Percentiles rank a stretch among this genome's conserved stretches.
phyloP scores from a whole-genome alignment of 2,113 vertebrate genomes.

The Sus scrofa region DNA sequence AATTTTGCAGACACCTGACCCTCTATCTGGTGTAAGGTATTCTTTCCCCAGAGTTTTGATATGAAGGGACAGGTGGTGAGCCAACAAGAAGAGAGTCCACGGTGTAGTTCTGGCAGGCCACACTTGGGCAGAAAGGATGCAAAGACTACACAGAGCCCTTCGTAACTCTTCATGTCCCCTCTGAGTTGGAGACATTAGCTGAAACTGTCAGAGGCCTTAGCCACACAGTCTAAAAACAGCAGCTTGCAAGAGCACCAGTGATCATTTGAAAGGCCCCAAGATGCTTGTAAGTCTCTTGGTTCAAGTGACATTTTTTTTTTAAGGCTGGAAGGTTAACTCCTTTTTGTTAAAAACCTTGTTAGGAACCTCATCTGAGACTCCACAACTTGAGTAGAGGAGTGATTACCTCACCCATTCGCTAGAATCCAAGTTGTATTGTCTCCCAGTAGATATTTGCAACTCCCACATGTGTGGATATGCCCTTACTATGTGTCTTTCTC shows the following conservation, averaged over 20 bases:
- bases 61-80: no score
- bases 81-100: not conserved
- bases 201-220: not conserved
- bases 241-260: not conserved
- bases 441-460: no score
- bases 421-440: no score
- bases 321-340: not conserved
- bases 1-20: not conserved
- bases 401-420: no score
- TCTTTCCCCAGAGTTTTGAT: not conserved
- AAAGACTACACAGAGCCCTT: not conserved
- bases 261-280: not conserved
- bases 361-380: not conserved
- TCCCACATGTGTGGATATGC: no score
- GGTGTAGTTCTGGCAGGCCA: accelerated
- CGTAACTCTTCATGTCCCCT: no score
- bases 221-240: not conserved
- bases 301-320: not conserved
- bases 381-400: not conserved
- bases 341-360: no score
- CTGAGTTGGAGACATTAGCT: not conserved
- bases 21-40: not conserved
- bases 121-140: accelerated
- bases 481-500: no score
- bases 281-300: not conserved